Evolutionary conservation across 2,113 vertebrate genomes (phyloP), one percentile per base, ranked within the genome.

Genomic region (Nesogale talazaci): DNA sequence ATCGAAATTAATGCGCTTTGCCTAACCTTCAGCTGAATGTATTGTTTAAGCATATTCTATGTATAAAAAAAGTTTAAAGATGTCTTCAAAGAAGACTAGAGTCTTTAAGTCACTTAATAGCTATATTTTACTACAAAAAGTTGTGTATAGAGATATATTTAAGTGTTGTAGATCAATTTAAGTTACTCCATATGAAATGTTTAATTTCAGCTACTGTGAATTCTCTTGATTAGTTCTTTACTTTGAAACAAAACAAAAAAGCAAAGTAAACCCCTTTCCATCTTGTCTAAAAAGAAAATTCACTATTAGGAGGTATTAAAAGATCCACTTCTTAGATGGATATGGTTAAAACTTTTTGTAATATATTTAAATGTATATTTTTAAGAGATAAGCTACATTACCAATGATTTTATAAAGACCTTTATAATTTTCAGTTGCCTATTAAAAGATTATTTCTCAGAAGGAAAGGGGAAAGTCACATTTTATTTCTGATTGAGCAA

Each of bases 51-150:
- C 97, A 97, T 98, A 98, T 97, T 98, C 97, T 98, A 98, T 98
- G 97, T 98, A 98, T 98, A 98, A 98, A 96, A 61, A 97, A 97
- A 97, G 88, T 98, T 98, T 98, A 98, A 98, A 98, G 97, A 97
- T 98, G 98, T 98, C 98, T 99, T 98, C 98, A 98, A 95, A 98
- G 98, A 98, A 98, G 98, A 98, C 98, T 97, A 98, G 98, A 98
- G 97, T 98, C 98, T 98, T 98, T 98, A 98, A 98, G 95, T 98
- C 98, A 98, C 98, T 97, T 98, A 98, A 98, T 98, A 98, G 98
- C 97, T 98, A 98, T 99, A 99, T 99, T 98, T 98, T 98, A 98
- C 97, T 98, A 98, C 97, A 98, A 98, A 98, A 98, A 98, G 97
- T 96, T 97, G 97, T 98, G 98, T 98, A 98, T 98, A 98, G 98